A percentile compares a stretch with the other conserved stretches of the same genome.
Conservation (phyloP, 2,113 vertebrate species). For the Grammomys dolichurus region DNA sequence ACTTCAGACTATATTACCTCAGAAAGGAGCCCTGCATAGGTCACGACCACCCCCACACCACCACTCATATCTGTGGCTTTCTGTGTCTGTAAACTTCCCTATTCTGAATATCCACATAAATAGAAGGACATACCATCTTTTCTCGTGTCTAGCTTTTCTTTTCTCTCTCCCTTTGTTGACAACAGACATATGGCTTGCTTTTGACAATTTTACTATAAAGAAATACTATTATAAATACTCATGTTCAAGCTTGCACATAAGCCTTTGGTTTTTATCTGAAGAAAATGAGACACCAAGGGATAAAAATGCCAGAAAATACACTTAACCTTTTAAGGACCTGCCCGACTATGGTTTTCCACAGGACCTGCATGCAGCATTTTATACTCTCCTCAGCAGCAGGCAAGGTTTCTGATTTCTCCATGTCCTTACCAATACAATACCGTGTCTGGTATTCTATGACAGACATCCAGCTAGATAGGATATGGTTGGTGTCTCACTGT, state of each 20-base stretch:
- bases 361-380: background rate
- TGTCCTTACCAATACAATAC: background rate
- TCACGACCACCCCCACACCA: background rate
- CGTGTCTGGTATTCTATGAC: background rate
- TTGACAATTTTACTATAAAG: background rate
- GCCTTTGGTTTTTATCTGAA: slow-evolving; percentile 21
- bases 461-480: background rate
- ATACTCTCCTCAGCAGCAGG: background rate
- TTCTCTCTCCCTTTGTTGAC: background rate
- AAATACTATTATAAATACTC: background rate
- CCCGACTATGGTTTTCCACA: background rate
- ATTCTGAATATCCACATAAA: background rate
- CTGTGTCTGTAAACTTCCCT: slow-evolving; percentile 17
- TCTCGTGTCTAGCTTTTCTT: background rate
- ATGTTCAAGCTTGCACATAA: background rate
- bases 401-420: background rate
- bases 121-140: background rate
- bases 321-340: background rate
- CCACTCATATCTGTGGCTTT: background rate
- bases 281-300: background rate
- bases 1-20: background rate
- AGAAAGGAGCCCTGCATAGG: background rate
- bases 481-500: background rate
- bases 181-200: background rate
- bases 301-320: background rate